Evolutionary conservation across 1,140 invertebrate genomes (phyloP).

Genomic region (Cotesia glomerata): DNA sequence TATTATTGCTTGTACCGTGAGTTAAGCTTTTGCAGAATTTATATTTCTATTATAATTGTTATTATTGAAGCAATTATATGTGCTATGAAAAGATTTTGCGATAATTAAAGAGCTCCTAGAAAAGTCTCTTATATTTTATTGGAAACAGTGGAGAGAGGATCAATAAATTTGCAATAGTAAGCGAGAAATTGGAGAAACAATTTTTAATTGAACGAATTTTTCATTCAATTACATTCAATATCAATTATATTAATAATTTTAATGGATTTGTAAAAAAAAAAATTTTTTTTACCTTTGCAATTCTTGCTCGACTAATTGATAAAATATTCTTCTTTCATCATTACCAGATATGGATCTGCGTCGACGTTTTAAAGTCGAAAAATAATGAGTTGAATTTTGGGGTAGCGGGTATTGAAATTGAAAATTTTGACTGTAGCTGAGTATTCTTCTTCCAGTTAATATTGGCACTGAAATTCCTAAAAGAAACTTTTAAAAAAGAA

Average conservation of each 20-base stretch:
- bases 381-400: conserved; percentile 54
- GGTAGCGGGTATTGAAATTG: conserved; percentile 62
- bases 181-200: conserved; percentile 12
- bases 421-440: conserved; percentile 58
- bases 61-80: too few relatives aligned
- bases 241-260: background rate
- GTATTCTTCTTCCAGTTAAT: conserved; percentile 47
- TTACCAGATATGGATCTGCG: conserved; percentile 30
- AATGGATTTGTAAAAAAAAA: background rate
- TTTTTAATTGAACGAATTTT: conserved; percentile 22
- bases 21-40: too few relatives aligned
- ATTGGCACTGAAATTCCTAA: conserved; percentile 58
- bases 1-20: too few relatives aligned
- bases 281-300: conserved; percentile 27
- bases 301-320: conserved; percentile 34
- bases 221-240: background rate
- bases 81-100: too few relatives aligned
- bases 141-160: background rate
- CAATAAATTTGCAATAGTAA: background rate
- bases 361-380: conserved; percentile 36
- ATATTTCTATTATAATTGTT: too few relatives aligned
- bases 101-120: too few relatives aligned
- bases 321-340: conserved; percentile 38
- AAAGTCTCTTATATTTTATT: background rate
- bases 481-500: conserved; percentile 47